Evolutionary conservation across 1,140 invertebrate genomes (phyloP).

Genomic region (Conus betulinus): DNA sequence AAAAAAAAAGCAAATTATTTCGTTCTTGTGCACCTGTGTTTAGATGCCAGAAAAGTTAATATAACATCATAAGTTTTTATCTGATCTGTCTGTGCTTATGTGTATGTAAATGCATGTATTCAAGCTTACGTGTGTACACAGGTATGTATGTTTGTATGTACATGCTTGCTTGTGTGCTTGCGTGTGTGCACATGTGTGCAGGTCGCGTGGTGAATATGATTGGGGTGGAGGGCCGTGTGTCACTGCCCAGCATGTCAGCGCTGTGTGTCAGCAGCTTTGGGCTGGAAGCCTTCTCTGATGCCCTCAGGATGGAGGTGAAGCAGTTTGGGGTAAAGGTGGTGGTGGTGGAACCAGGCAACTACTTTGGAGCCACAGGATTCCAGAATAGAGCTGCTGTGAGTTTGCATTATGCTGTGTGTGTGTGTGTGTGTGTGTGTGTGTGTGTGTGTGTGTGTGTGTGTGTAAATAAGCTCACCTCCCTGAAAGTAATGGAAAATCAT

Average conservation of each 20-base stretch:
- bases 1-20: too few relatives aligned
- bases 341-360: constrained; percentile 70
- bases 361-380: constrained; percentile 58
- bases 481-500: not conserved
- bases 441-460: too few relatives aligned
- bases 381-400: constrained; percentile 48
- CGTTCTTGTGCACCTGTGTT: too few relatives aligned
- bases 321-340: constrained; percentile 73
- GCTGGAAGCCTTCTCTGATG: constrained; percentile 77
- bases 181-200: constrained; percentile 42
- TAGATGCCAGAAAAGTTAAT: too few relatives aligned
- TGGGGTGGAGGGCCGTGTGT: constrained; percentile 85
- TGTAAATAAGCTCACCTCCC: not conserved
- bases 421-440: too few relatives aligned
- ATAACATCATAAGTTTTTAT: too few relatives aligned
- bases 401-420: not conserved
- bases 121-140: too few relatives aligned
- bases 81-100: too few relatives aligned
- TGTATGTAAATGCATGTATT: too few relatives aligned
- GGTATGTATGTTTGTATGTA: too few relatives aligned
- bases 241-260: constrained; percentile 83
- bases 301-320: constrained; percentile 71
- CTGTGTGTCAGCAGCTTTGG: constrained; percentile 90
- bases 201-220: constrained; percentile 87
- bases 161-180: too few relatives aligned